phyloP scores from a whole-genome alignment of 2,888 invertebrate species.

The Dexiosoma caninum region DNA sequence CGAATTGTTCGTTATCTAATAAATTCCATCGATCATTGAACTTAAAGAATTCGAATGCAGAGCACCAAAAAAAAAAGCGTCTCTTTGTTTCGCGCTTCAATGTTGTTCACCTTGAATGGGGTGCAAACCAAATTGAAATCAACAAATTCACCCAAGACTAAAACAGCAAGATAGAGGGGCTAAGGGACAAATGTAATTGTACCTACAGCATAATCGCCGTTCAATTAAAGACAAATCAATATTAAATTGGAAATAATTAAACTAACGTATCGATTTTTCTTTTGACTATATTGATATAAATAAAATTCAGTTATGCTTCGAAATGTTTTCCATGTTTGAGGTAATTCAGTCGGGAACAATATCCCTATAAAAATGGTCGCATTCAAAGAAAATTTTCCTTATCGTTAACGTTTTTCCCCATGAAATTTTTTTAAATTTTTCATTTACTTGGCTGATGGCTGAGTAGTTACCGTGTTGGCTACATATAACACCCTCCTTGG shows the following conservation, averaged over 20 bases:
- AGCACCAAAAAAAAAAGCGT: conserved; percentile 9
- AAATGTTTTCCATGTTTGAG: too few species aligned
- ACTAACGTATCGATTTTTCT: not conserved
- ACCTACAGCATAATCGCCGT: not conserved
- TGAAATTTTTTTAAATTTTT: too few species aligned
- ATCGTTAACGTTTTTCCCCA: too few species aligned
- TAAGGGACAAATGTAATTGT: not conserved
- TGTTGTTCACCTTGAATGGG: conserved; percentile 61
- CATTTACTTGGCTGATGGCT: too few species aligned
- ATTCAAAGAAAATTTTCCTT: too few species aligned
- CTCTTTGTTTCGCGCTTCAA: conserved; percentile 45
- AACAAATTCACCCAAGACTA: conserved; percentile 9
- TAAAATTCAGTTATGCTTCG: too few species aligned
- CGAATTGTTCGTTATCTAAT: conserved; percentile 40
- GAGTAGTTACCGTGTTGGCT: too few species aligned
- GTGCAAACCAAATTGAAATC: conserved; percentile 50
- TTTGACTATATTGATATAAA: too few species aligned
- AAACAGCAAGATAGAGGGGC: not conserved
- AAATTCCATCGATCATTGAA: conserved; percentile 59
- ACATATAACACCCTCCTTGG: too few species aligned
- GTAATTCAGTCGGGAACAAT: too few species aligned
- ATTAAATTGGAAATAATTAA: conserved; percentile 21
- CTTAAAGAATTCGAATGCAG: conserved; percentile 59
- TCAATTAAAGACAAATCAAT: conserved; percentile 33
- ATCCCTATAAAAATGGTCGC: too few species aligned